Evolutionary conservation across 2,113 vertebrate species (phyloP), one percentile per base, ranked within the genome.

Genomic region (Oreamnos americanus): DNA sequence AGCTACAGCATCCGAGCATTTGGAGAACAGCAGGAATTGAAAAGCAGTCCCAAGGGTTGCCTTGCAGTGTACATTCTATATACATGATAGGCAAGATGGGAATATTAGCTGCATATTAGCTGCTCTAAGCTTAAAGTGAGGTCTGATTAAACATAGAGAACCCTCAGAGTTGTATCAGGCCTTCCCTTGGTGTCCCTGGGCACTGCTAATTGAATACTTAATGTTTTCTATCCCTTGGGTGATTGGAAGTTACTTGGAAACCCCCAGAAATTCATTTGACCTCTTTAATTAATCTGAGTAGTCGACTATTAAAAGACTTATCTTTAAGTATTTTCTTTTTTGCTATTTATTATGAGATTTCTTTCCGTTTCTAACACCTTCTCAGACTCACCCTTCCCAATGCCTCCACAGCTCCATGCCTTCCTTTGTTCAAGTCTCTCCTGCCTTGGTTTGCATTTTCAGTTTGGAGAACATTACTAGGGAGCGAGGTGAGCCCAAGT

Each of bases 191-290:
- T 28, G 8, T 76, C 33, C 16, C 28, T 2, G 16, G 78, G 26
- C 36, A 39, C 43, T 81, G 39, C 15, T 95, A 81, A 92, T 74
- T 92, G 86, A 94, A 79, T 64, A 78, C 33, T 91, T 95, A 53
- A 36, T 21, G 39, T 93, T 93, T 95, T 89, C 57, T 26, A 49
- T 53, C 25, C 55, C 5, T 9, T 47, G 78, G 25, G n/a, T 81
- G 49, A 45, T 51, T 85, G 39, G 28, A 71, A 90, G 14, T 76
- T 74, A 94, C 83, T n/a, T 51, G 57, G 14, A 91, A 94, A 87
- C 92, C 57, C 64, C 60, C 55, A 94, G 71, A 79, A 94, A 93
- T 96, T 93, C 15, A 25, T 64, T 30, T 90, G 86, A 94, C 28
- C 49, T 79, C 55, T 90, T 64, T 30, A 39, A 89, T 94, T 87